A percentile compares a stretch with the other conserved stretches of the same genome.
Evolutionary conservation across 2,888 invertebrate genomes (phyloP).

Genomic region (Tetropium fuscum): DNA sequence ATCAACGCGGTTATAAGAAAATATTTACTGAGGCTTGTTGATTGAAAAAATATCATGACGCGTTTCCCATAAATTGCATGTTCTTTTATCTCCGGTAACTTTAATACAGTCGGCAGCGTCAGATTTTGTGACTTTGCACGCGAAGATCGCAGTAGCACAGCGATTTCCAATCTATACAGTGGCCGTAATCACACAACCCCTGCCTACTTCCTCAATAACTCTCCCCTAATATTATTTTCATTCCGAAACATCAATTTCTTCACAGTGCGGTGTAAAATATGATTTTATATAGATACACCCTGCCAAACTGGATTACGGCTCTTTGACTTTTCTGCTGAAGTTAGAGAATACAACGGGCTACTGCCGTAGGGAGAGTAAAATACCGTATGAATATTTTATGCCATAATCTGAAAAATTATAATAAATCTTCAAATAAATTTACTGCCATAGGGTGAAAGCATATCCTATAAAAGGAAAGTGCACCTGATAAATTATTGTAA

Average conservation of each 20-base stretch:
- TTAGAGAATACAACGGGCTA: neutral
- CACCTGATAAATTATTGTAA: too few species aligned
- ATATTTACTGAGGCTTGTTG: too few species aligned
- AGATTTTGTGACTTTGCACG: too few species aligned
- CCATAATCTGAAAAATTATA: slow-evolving; percentile 8
- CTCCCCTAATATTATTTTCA: slow-evolving; percentile 62
- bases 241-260: slow-evolving; percentile 65
- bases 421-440: slow-evolving; percentile 9
- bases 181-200: slow-evolving; percentile 37
- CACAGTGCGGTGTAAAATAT: slow-evolving; percentile 60
- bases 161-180: slow-evolving; percentile 28
- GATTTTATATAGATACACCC: slow-evolving; percentile 62
- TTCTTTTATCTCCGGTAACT: too few species aligned
- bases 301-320: slow-evolving; percentile 56
- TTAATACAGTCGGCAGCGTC: too few species aligned
- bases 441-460: neutral
- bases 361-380: slow-evolving; percentile 1
- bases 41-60: too few species aligned
- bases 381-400: slow-evolving; percentile 24
- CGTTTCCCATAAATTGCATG: too few species aligned
- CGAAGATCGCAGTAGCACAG: slow-evolving; percentile 8
- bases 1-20: too few species aligned
- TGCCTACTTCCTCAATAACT: slow-evolving; percentile 57
- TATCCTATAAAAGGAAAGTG: too few species aligned
- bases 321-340: slow-evolving; percentile 43